Base-by-base conservation (phyloP, 2,797 vertebrate genomes). In the Pipistrellus nathusii region DNA sequence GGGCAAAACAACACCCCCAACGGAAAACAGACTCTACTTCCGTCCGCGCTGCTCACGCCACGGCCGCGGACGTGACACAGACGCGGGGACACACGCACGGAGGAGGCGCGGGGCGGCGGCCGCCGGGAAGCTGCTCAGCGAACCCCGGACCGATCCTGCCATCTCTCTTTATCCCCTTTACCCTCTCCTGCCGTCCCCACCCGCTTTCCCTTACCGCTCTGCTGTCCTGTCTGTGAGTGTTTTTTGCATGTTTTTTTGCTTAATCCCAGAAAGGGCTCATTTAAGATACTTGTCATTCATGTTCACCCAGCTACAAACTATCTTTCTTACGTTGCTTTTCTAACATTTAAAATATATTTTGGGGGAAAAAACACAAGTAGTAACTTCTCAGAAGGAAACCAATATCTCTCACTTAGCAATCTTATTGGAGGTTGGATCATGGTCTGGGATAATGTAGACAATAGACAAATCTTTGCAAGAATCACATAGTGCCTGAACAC, bases 11-110 rank as follows among this genome's bases (percentile, higher is more conserved):
- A 30, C 23, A 11, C 17, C n/a, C 35, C 30, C 44, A 72, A 95
- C 88, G 76, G 95, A 23, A 78, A 95, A 92, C 66, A 98, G 94
- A 98, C 95, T 96, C 95, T 83, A 85, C 81, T 93, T 95, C 96
- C 96, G 96, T 96, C 98, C 98, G 98, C 98, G 98, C 98, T 99
- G 99, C 97, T 98, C 98, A 98, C 98, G 98, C 98, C 98, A 98
- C 97, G 98, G 97, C 53, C 8, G 35, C 73, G 46, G 81, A 76
- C 2, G 84, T 90, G 95, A 93, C 92, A 6, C 57, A 12, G 23
- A 14, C 25, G 46, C 59, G 41, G 8, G 96, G 80, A 55, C 93
- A 94, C 89, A 97, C 97, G 95, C 98, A 97, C 95, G 91, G 95
- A 96, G 97, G 38, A 41, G 97, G 38, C 1, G 97, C 97, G 94